Base-by-base conservation (phyloP, 2,888 invertebrate species). In the Euproctis similis region DNA sequence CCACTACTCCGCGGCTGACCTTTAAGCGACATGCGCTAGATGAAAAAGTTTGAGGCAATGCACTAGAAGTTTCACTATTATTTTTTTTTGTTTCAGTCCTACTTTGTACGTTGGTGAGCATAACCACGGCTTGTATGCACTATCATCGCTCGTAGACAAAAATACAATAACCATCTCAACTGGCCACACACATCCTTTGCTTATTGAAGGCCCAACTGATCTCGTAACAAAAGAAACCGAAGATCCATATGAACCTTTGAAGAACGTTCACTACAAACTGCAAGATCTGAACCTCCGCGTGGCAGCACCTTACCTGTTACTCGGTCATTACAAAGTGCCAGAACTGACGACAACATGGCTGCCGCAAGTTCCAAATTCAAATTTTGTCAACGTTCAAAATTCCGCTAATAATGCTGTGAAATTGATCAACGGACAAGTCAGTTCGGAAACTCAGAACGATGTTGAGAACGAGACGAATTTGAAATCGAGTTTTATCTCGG, bases 81-180 rank as follows among this genome's bases (percentile, higher is more conserved):
- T 5, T 12, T 25, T 16, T 13, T 35, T 49, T 42, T 30, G 50
- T 87, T 87, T 42, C 75, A 96, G 96, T 49, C 93, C 94, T 32
- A 94, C 97, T 0, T 82, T 98, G 16, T 98, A 97, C 69, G 91
- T 98, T 33, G 98, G 98, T 1, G 94, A 97, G 62, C 86, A 87
- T 26, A 85, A 88, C 37, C 89, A 92, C 55, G 97, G 97, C 0
- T 78, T 96, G 1, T 98, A 97, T 74, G 98, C 98, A 0, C 73
- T 98, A 28, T 95, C 96, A 1, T 94, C 97, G 0, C 80, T 97
- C 12, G 96, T 97, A 1, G 97, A 98, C 80, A 94, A 96, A 54
- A 90, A 92, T 44, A 92, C 94, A 2, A 92, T 94, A 7, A 92
- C 95, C 4, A 93, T 95, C 68, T 88, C 90, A 1, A 88, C 90